Evolutionary conservation across 2,888 invertebrate species (phyloP).

Genomic region (Pyralis farinalis): DNA sequence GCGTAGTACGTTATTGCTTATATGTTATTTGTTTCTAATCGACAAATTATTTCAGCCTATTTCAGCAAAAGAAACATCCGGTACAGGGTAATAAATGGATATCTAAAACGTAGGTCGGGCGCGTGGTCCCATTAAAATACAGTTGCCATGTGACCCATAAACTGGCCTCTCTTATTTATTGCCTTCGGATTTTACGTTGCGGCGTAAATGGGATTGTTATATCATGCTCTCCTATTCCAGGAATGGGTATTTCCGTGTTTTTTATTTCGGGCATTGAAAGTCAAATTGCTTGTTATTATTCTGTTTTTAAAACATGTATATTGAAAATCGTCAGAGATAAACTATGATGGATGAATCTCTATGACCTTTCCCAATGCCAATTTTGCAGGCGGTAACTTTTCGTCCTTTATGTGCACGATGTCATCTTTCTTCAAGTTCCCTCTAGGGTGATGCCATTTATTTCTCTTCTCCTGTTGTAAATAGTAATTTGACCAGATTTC

Average conservation of each 20-base stretch:
- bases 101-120: slow-evolving; percentile 5
- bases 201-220: slow-evolving; percentile 1
- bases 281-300: not conserved
- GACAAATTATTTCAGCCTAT: not conserved
- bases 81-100: slow-evolving; percentile 4
- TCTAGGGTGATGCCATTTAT: no score
- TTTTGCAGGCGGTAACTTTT: no score
- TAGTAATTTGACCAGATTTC: no score
- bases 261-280: not conserved
- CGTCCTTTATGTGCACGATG: no score
- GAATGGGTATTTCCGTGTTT: not conserved
- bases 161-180: slow-evolving; percentile 5
- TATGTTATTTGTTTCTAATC: not conserved
- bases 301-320: no score
- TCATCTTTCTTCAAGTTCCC: no score
- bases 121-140: slow-evolving; percentile 9
- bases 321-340: no score
- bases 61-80: slow-evolving; percentile 1
- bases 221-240: not conserved
- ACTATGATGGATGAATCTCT: no score
- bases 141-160: slow-evolving; percentile 10
- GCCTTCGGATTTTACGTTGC: slow-evolving; percentile 3
- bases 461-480: no score
- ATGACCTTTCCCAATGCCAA: no score
- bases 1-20: no score